phyloP scores from a whole-genome alignment of 2,797 vertebrate genomes.

The Atherinosoma microstoma region DNA sequence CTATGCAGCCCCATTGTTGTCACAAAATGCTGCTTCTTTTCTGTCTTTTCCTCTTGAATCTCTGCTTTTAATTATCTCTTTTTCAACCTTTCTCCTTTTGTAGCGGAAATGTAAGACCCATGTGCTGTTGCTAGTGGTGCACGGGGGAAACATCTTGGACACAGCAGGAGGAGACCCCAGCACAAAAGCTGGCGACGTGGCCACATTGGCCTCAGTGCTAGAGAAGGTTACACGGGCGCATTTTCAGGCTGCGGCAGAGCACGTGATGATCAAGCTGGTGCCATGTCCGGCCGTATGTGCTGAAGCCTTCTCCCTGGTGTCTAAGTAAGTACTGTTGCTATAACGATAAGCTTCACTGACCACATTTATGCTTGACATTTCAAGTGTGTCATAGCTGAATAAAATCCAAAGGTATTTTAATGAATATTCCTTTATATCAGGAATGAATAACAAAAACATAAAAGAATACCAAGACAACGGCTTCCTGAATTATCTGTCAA shows the following conservation, averaged over 20 bases:
- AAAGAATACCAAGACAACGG: neutral
- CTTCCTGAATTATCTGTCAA: neutral
- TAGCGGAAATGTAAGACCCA: constrained; percentile 90
- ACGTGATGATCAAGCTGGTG: constrained; percentile 92
- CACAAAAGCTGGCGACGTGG: constrained; percentile 90
- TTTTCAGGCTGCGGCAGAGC: constrained; percentile 91
- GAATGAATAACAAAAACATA: neutral
- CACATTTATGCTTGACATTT: constrained; percentile 16
- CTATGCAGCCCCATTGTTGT: neutral
- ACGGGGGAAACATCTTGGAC: constrained; percentile 95
- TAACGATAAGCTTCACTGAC: neutral
- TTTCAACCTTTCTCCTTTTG: constrained; percentile 10
- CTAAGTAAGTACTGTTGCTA: constrained; percentile 87
- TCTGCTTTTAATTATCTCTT: constrained; percentile 2
- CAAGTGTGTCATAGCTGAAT: constrained; percentile 1
- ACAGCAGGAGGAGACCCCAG: constrained; percentile 87
- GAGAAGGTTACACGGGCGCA: constrained; percentile 93
- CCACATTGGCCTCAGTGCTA: constrained; percentile 90
- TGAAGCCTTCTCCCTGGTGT: constrained; percentile 94
- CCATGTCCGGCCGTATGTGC: constrained; percentile 95
- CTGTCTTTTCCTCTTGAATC: neutral
- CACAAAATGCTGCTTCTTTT: neutral
- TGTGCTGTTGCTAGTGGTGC: constrained; percentile 92
- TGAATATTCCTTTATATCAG: constrained; percentile 4
- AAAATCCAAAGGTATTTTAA: constrained; percentile 10